Evolutionary conservation across 2,797 vertebrate species (phyloP), one percentile per base, ranked within the genome.

Genomic region (Euthynnus affinis): DNA sequence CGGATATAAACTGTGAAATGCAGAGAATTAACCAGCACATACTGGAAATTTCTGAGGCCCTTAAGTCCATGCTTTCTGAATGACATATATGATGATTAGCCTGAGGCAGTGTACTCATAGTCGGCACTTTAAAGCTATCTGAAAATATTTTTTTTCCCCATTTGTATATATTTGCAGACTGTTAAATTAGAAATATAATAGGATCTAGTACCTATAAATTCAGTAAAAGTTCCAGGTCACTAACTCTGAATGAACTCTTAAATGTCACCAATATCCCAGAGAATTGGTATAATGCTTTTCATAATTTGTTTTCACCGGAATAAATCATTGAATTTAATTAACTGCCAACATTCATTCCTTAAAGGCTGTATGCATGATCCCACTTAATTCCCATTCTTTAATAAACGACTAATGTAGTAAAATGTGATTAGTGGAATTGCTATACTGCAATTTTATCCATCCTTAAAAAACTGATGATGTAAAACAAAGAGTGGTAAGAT

Each of bases 401-500:
- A 82, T 80, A 77, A 86, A 86, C 88, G 80, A 71, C 55, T 84
- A 51, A 80, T 74, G 62, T 72, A 68, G 64, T 78, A 32, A 76
- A 87, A 89, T 88, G 73, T 85, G 79, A 92, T 87, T 76, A 86
- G 72, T 72, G 61, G 80, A 87, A 91, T 76, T 83, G 69, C 77
- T 74, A 60, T 42, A 64, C 64, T 49, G 55, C 64, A 44, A 42
- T 74, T 63, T 75, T 70, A 87, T 87, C 61, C 72, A 67, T 64
- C 81, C 53, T 80, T 74, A 67, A 67, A 78, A 87, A 68, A 48
- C 3, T 5, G 7, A 53, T 17, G 27, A 70, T 27, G 53, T 40
- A 70, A 78, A 83, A 71, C 72, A 81, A 71, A 71, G 51, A 65
- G 46, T 67, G 34, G 68, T 62, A 71, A 49, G 46, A 58, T 12